These are phyloP conservation scores for Dipodomys spectabilis DNA, from an alignment of 2,113 vertebrate genomes.

Conservation along the genomic window DNA sequence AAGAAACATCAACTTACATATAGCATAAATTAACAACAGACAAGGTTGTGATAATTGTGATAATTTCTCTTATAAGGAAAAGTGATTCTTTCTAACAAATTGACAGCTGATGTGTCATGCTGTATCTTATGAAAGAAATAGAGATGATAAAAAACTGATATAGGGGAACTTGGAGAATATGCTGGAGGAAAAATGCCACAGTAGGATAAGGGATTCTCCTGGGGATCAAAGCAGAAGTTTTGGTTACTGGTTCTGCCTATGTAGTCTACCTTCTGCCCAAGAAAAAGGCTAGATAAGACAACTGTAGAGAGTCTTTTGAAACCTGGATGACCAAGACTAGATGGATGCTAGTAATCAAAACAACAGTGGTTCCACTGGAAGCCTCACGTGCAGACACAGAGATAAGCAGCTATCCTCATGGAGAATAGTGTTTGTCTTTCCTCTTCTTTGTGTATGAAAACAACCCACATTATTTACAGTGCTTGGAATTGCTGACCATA, in stretches of 20 bases:
- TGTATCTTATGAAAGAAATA: not conserved
- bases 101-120: no score
- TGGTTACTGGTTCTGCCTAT: not conserved
- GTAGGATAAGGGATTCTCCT: not conserved
- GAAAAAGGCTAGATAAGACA: not conserved
- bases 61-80: not conserved
- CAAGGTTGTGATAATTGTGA: not conserved
- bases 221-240: not conserved
- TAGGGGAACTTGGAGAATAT: not conserved
- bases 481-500: not conserved
- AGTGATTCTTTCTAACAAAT: not conserved
- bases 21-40: not conserved
- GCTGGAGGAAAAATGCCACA: not conserved
- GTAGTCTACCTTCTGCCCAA: not conserved
- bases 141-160: not conserved
- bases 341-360: not conserved
- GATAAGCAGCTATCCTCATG: not conserved
- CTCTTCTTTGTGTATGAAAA: not conserved
- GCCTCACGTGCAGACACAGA: not conserved
- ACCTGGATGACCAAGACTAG: not conserved
- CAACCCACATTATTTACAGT: not conserved
- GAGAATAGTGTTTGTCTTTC: not conserved
- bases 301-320: not conserved
- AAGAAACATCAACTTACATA: not conserved
- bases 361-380: not conserved